Evolutionary conservation across 2,797 vertebrate genomes (phyloP).

Genomic region (Manis crassicaudata): DNA sequence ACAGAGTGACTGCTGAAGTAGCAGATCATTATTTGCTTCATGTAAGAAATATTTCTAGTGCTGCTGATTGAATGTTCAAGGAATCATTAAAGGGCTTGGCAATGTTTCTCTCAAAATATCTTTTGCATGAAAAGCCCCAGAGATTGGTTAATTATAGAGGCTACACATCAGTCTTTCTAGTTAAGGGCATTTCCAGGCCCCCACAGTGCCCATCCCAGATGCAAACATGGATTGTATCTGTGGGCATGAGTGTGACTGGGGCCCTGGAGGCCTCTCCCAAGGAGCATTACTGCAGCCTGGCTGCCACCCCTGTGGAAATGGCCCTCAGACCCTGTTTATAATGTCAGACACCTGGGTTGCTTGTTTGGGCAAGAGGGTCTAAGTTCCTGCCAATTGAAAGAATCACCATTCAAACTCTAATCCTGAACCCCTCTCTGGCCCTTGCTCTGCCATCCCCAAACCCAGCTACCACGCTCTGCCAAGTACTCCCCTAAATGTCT

Average conservation of each 20-base stretch:
- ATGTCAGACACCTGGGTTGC: background rate
- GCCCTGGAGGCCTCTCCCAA: background rate
- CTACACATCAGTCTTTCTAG: background rate
- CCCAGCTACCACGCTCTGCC: background rate
- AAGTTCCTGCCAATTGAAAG: background rate
- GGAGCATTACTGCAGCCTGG: background rate
- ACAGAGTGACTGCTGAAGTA: background rate
- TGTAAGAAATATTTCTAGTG: constrained; percentile 66
- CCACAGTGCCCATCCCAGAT: background rate
- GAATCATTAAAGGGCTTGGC: constrained; percentile 70
- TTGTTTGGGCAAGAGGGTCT: background rate
- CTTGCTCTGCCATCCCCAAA: background rate
- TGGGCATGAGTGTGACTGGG: background rate
- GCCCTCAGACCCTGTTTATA: background rate
- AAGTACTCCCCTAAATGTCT: background rate
- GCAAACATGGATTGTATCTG: background rate
- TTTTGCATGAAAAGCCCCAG: constrained; percentile 68
- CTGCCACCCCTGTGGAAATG: background rate
- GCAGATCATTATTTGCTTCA: constrained; percentile 69
- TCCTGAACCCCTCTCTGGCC: background rate
- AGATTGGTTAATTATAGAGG: constrained; percentile 66
- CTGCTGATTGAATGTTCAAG: constrained; percentile 72
- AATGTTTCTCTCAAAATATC: constrained; percentile 65
- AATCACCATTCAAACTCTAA: background rate
- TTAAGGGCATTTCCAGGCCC: background rate